These are phyloP conservation scores for Caenorhabditis angaria DNA, from an alignment of 2,888 invertebrate species.

Conservation along the genomic window DNA sequence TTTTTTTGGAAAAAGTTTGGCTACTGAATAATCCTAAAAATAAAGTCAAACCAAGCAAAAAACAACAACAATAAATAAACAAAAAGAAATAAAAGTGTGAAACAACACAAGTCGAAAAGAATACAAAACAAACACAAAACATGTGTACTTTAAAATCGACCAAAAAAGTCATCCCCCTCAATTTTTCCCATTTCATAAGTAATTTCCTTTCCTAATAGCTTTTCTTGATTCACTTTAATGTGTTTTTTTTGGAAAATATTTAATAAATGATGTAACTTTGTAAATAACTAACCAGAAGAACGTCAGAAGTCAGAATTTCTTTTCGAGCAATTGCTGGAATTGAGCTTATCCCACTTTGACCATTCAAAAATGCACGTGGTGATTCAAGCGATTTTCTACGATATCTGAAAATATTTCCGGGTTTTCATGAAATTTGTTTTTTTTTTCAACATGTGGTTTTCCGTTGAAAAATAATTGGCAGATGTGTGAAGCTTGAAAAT, in stretches of 20 bases:
- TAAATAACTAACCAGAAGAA: conserved; percentile 39
- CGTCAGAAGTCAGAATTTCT: conserved; percentile 26
- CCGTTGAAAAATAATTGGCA: not conserved
- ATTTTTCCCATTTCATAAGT: conserved; percentile 11
- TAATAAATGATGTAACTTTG: not conserved
- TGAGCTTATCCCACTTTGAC: conserved; percentile 32
- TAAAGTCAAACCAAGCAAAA: not conserved
- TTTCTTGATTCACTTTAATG: not conserved
- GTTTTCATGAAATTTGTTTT: not conserved
- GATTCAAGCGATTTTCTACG: conserved; percentile 45
- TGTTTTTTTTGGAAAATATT: not conserved
- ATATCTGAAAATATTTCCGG: conserved; percentile 11
- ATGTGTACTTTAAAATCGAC: not conserved
- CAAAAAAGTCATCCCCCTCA: conserved; percentile 20
- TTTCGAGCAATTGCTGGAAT: conserved; percentile 35
- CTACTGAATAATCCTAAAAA: not conserved
- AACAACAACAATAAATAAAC: not conserved
- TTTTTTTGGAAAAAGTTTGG: not conserved
- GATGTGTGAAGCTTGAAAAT: not conserved
- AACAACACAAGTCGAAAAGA: conserved; percentile 9
- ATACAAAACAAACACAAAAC: conserved; percentile 1
- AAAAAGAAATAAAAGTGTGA: conserved; percentile 9
- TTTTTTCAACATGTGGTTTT: not conserved
- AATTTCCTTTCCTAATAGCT: conserved; percentile 9
- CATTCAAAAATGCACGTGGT: conserved; percentile 42